A percentile compares a stretch with the other conserved stretches of the same genome.
phyloP scores from a whole-genome alignment of 2,113 vertebrate genomes.

The Poecilia latipinna region DNA sequence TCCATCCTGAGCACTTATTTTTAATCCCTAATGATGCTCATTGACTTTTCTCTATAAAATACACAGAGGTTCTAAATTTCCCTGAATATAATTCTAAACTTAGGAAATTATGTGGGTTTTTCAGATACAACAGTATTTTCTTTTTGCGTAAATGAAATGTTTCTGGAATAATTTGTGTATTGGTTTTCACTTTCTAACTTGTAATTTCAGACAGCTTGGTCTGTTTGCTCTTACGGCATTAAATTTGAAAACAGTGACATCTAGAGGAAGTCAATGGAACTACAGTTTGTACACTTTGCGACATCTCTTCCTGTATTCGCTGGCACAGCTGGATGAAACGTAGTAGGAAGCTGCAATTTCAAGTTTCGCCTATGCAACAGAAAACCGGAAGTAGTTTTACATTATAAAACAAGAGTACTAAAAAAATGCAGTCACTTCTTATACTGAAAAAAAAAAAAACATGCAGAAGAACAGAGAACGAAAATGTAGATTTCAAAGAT shows the following conservation, averaged over 20 bases:
- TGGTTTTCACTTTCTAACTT: background rate
- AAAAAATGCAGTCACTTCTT: background rate
- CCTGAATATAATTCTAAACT: background rate
- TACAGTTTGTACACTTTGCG: slow-evolving; percentile 1
- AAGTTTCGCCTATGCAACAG: background rate
- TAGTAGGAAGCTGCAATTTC: slow-evolving; percentile 12
- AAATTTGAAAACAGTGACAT: slow-evolving; percentile 57
- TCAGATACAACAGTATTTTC: too few species aligned
- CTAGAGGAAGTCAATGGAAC: slow-evolving; percentile 44
- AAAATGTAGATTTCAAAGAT: too few species aligned
- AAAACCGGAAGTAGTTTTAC: background rate
- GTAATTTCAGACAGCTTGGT: background rate
- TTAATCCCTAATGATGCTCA: slow-evolving; percentile 9
- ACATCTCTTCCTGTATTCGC: slow-evolving; percentile 21
- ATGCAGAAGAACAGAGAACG: too few species aligned
- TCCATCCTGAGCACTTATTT: slow-evolving; percentile 12
- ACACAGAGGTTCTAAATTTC: background rate
- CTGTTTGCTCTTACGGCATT: background rate
- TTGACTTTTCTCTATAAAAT: background rate
- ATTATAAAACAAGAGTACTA: slow-evolving; percentile 20
- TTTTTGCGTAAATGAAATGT: background rate
- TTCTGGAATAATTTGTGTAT: background rate
- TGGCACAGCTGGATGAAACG: slow-evolving; percentile 5
- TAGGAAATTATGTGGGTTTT: background rate
- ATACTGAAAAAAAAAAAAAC: too few species aligned